Conservation (phyloP, 2,888 invertebrate genomes). For the Chalcosyrphus nemorum region DNA sequence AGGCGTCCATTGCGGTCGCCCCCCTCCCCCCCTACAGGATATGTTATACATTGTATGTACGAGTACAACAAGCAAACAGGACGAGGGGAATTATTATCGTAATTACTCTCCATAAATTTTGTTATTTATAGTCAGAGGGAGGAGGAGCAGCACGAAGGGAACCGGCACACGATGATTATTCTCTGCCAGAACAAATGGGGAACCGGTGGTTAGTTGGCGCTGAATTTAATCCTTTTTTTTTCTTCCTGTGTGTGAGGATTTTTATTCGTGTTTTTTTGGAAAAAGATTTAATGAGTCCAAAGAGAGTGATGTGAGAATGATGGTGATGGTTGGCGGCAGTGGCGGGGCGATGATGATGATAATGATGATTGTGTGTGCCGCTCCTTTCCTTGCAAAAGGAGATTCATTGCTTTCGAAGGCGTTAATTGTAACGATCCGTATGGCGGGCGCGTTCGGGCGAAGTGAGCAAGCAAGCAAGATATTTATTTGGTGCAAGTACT, state of each 20-base stretch:
- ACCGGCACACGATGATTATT: constrained; percentile 34
- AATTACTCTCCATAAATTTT: constrained; percentile 71
- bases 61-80: constrained; percentile 5
- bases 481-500: constrained; percentile 55
- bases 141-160: neutral
- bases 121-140: constrained; percentile 62
- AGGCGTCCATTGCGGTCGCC: constrained; percentile 1
- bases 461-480: constrained; percentile 23
- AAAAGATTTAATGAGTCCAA: constrained; percentile 71
- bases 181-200: constrained; percentile 1
- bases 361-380: constrained; percentile 26
- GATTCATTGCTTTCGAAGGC: constrained; percentile 70
- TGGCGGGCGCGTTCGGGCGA: constrained; percentile 44
- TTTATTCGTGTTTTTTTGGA: constrained; percentile 60
- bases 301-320: constrained; percentile 62
- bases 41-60: constrained; percentile 6
- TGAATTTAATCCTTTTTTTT: constrained; percentile 41
- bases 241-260: constrained; percentile 56
- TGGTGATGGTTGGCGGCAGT: constrained; percentile 19
- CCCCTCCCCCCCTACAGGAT: too few species aligned
- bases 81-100: constrained; percentile 68
- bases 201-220: neutral
- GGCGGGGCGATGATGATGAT: constrained; percentile 12
- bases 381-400: constrained; percentile 37
- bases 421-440: constrained; percentile 71